These are phyloP conservation scores for Mustela lutreola DNA, from an alignment of 2,113 vertebrate species.

Conservation along the genomic window DNA sequence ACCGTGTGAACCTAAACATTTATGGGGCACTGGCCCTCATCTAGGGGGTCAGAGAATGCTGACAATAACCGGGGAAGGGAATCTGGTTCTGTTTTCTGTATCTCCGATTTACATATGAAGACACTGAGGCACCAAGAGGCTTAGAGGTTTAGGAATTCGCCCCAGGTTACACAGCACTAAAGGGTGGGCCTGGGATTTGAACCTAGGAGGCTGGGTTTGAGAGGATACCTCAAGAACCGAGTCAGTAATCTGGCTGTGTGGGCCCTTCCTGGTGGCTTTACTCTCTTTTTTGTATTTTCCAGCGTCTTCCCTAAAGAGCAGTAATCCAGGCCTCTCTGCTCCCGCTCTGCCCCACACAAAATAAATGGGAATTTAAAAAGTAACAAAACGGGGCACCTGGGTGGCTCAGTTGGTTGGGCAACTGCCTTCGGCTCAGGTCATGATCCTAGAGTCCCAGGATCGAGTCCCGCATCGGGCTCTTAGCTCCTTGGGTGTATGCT, in stretches of 20 bases:
- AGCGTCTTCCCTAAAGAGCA: not conserved
- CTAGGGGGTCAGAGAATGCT: not conserved
- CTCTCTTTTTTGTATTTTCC: not conserved
- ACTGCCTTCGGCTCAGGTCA: no score
- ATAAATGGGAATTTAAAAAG: slow-evolving; percentile 20
- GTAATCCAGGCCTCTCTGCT: not conserved
- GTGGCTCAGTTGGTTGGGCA: no score
- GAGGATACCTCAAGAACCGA: not conserved
- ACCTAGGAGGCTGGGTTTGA: not conserved
- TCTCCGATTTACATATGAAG: not conserved
- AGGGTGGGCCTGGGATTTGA: not conserved
- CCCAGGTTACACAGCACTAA: not conserved
- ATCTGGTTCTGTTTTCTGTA: not conserved
- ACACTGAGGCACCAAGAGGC: not conserved
- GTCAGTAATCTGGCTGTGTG: not conserved
- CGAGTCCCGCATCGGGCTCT: no score
- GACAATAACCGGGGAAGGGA: not conserved
- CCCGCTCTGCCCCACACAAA: not conserved
- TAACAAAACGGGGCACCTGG: not conserved
- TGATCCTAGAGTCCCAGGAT: no score
- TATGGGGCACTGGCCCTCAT: no score
- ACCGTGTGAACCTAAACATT: not conserved
- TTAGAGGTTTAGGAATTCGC: not conserved
- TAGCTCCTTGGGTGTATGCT: no score
- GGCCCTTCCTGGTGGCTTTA: not conserved